Evolutionary conservation across 1,140 invertebrate species (phyloP).

Genomic region (Drosophila jambulina): DNA sequence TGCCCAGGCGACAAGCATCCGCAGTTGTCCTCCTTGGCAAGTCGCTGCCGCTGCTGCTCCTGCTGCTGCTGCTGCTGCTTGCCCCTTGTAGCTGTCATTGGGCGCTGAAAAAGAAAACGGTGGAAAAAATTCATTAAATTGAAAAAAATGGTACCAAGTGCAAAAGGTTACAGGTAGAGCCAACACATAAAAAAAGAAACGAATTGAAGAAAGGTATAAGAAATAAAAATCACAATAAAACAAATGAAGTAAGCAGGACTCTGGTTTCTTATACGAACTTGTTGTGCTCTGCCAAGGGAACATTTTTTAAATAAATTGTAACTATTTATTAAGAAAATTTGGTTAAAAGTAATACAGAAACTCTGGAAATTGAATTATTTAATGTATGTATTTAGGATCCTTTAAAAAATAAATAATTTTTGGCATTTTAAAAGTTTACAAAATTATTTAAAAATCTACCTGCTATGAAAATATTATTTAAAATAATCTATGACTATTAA

Average conservation of each 20-base stretch:
- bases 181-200: slow-evolving; percentile 36
- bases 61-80: not conserved
- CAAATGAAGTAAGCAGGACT: slow-evolving; percentile 53
- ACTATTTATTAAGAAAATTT: not conserved
- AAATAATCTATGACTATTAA: no score
- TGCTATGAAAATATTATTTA: no score
- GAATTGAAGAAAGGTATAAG: slow-evolving; percentile 37
- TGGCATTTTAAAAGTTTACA: no score
- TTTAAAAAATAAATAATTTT: no score
- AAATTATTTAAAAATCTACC: no score
- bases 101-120: slow-evolving; percentile 55
- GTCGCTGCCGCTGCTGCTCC: not conserved
- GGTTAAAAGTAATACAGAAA: no score
- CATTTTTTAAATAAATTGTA: not conserved
- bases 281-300: slow-evolving; percentile 22
- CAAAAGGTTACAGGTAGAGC: slow-evolving; percentile 84
- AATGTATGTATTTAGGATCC: no score
- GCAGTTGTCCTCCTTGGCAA: slow-evolving; percentile 13
- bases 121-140: slow-evolving; percentile 81
- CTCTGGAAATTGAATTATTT: not conserved
- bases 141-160: slow-evolving; percentile 82
- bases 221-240: slow-evolving; percentile 54
- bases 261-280: not conserved
- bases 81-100: slow-evolving; percentile 71
- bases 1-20: slow-evolving; percentile 31